A percentile compares a stretch with the other conserved stretches of the same genome.
These are phyloP conservation scores for Cryptocephalus moraei DNA, from an alignment of 2,888 invertebrate species.

Conservation along the genomic window DNA sequence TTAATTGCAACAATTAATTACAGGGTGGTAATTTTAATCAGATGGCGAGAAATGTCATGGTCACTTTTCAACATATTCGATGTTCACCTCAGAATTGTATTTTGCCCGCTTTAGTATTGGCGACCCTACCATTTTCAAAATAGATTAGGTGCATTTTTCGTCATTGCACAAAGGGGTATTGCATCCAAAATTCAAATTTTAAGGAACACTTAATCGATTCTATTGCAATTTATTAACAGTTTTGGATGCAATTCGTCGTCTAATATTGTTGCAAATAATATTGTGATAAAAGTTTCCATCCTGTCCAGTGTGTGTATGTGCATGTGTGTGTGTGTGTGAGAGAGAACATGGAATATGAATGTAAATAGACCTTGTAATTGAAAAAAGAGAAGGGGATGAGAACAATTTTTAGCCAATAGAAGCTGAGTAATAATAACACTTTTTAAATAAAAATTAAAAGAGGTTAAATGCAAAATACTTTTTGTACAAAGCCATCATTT, in stretches of 20 bases:
- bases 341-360: constrained; percentile 8
- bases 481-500: constrained; percentile 28
- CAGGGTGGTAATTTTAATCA: constrained; percentile 2
- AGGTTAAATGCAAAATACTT: constrained; percentile 3
- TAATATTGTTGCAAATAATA: constrained; percentile 2
- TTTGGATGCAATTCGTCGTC: too few species aligned
- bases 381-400: constrained; percentile 15
- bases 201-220: too few species aligned
- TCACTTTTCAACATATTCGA: neutral
- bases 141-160: too few species aligned
- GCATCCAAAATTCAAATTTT: too few species aligned
- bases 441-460: constrained; percentile 12
- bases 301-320: neutral
- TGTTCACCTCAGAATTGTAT: too few species aligned
- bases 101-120: too few species aligned
- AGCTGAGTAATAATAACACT: constrained; percentile 17
- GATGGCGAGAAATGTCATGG: neutral
- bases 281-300: constrained; percentile 1
- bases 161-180: too few species aligned
- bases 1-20: constrained; percentile 7
- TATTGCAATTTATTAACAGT: too few species aligned
- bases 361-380: constrained; percentile 14
- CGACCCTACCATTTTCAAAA: too few species aligned
- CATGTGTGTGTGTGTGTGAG: neutral
- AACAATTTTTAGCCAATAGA: constrained; percentile 16